Base-by-base conservation (phyloP, 2,888 invertebrate genomes). In the Nomada fabriciana region DNA sequence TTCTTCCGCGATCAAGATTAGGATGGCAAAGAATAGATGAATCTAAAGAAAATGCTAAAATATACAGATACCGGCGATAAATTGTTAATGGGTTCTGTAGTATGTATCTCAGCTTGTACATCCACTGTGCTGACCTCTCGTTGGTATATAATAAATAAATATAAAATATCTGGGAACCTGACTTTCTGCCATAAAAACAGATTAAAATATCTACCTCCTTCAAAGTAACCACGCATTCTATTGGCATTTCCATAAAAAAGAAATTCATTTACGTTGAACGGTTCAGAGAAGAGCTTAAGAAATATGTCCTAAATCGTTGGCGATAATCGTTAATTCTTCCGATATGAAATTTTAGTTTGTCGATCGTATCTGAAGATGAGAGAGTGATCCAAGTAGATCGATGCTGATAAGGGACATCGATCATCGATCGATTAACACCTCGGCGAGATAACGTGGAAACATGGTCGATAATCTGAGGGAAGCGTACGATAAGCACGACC, bases 361-460 rank as follows among this genome's bases (percentile, higher is more conserved):
- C 71, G 87, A 80, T 74, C 59, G 59, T 18, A 61, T 60, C 52
- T 57, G n/a, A 25, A 68, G 2, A 42, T 7, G 9, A 73, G 61
- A 63, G 59, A n/a, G 53, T 47, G 63, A 76, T 80, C 55, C 36
- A 20, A 36, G 15, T 55, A 42, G 73, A 71, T 68, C 36, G 60
- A 64, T 65, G 60, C 53, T 60, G 71, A 77, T 60, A 36, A 61
- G 47, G 36, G 90, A 90, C 91, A 90, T 76, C 69, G 90, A 91
- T 92, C 91, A 89, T 10, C 59, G 86, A 86, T 88, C 88, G 89
- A 88, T 88, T 85, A 86, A 87, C 89, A 86, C 88, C 88, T 87
- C 82, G 77, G 68, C 61, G 84, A 83, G 89, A 89, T 90, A 89
- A 87, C 83, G 78, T 76, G n/a, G 84, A 60, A 74, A 87, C 86